Conservation (phyloP, 2,888 invertebrate species). For the Brachyopa scutellaris region DNA sequence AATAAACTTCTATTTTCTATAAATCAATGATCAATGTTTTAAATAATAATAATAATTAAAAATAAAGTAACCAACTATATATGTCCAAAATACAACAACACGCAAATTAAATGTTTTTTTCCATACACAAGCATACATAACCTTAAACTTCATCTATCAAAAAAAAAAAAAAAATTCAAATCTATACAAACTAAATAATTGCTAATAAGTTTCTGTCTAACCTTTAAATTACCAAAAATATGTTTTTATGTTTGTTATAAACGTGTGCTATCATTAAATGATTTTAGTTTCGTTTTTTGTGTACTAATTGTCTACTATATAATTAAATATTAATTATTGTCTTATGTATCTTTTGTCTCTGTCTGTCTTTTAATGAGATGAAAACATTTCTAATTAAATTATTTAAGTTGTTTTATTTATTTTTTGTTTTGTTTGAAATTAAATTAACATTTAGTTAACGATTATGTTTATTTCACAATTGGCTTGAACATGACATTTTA, state of each 20-base stretch:
- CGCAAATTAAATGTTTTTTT: slow-evolving; percentile 70
- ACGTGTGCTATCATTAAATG: slow-evolving; percentile 23
- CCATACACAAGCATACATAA: slow-evolving; percentile 62
- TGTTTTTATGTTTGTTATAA: slow-evolving; percentile 22
- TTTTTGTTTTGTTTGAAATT: background rate
- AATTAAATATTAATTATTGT: slow-evolving; percentile 46
- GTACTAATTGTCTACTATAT: slow-evolving; percentile 45
- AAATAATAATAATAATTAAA: slow-evolving; percentile 53
- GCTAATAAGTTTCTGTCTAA: slow-evolving; percentile 53
- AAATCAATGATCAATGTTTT: slow-evolving; percentile 65
- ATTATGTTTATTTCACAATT: slow-evolving; percentile 38
- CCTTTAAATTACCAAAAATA: slow-evolving; percentile 37
- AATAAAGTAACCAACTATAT: slow-evolving; percentile 39
- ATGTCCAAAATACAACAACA: slow-evolving; percentile 59
- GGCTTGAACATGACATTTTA: slow-evolving; percentile 55
- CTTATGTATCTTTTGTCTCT: slow-evolving; percentile 57
- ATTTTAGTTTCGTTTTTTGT: slow-evolving; percentile 40
- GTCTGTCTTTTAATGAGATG: slow-evolving; percentile 55
- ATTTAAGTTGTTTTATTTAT: background rate
- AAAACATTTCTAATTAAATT: slow-evolving; percentile 20
- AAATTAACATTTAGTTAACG: background rate
- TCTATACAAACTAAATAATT: slow-evolving; percentile 31
- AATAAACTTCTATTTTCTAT: slow-evolving; percentile 54
- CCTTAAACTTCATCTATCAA: slow-evolving; percentile 34
- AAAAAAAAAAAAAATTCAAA: slow-evolving; percentile 62